Evolutionary conservation across 2,888 invertebrate species (phyloP), one percentile per base, ranked within the genome.

Genomic region (Fabriciana adippe): DNA sequence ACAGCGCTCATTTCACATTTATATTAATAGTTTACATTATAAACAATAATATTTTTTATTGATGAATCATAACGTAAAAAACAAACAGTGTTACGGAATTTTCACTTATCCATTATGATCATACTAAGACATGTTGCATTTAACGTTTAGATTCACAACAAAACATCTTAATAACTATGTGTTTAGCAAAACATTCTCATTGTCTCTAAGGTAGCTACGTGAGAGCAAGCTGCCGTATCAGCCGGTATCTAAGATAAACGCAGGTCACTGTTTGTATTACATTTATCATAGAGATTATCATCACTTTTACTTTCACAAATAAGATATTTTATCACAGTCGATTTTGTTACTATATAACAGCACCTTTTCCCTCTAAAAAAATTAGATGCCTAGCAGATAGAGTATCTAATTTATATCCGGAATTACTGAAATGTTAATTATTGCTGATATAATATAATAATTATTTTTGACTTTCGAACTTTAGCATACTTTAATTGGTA

Each of bases 221-320:
- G 75, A 76, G 75, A 75, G 70, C 70, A 69, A 62, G 62, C 56
- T 73, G 67, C 55, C 61, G 59, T 77, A 82, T 81, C 80, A 67
- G 60, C 47, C 26, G 64, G 69, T 82, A 83, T 85, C 81, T 73
- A 18, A 64, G 84, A 85, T 86, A 84, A 79, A 72, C 75, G 77
- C 76, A 68, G 81, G 83, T 79, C 83, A 81, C 79, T 81, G 82
- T 84, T 84, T 82, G 80, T 78, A 72, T 71, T 74, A 64, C 55
- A 51, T 60, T 67, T 70, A 62, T 67, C 69, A 55, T 60, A 61
- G 51, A 66, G 69, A 73, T 73, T 70, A 70, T 71, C 64, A 59
- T 62, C 48, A 55, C 65, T 60, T 71, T 71, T 67, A 73, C 74
- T 74, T 72, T 72, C 67, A 67, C 73, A 72, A 74, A 74, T 64